Evolutionary conservation across 2,797 vertebrate genomes (phyloP), one percentile per base, ranked within the genome.

Genomic region (Chaenodraco wilsoni): DNA sequence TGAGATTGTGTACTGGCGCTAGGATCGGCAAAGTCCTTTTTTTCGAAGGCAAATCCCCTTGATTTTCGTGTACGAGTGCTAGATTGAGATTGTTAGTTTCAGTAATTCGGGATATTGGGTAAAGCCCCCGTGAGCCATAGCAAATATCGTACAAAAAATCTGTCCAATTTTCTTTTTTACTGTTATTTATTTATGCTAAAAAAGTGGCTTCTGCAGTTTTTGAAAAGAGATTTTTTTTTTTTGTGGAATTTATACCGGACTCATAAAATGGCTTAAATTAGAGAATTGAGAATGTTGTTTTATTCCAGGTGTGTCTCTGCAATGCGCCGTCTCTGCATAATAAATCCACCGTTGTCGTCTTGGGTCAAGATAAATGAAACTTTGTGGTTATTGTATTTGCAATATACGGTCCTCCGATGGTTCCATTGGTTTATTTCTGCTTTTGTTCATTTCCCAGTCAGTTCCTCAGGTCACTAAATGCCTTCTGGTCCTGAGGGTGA

Each of bases 401-500:
- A 94, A 95, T 94, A 94, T 92, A 78, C 84, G 62, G 87, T 87
- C 93, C 89, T 94, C 92, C 87, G 89, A 92, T 84, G 83, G 90
- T 84, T 93, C 79, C 84, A 89, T 76, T 74, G 60, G 63, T 87
- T 87, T 5, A 4, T 19, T 56, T 68, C 68, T 15, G 51, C n/a
- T 48, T 12, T 23, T 48, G 69, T 72, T 75, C 9, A 19, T 67
- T 55, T 80, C 91, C 86, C 89, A 74, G 89, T 91, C 92, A 83
- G 82, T 86, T 93, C 91, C 94, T 95, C 93, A 93, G 94, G 93
- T 94, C 92, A 91, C 89, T 90, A 82, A 93, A 90, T 84, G 91
- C 92, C 92, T 92, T 92, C 88, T 86, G 89, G 91, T 93, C 89
- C 87, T 89, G 86, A 88, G 78, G 82, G 82, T 82, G 87, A 89